Evolutionary conservation across 2,113 vertebrate genomes (phyloP), one percentile per base, ranked within the genome.

Genomic region (Okapia johnstoni): DNA sequence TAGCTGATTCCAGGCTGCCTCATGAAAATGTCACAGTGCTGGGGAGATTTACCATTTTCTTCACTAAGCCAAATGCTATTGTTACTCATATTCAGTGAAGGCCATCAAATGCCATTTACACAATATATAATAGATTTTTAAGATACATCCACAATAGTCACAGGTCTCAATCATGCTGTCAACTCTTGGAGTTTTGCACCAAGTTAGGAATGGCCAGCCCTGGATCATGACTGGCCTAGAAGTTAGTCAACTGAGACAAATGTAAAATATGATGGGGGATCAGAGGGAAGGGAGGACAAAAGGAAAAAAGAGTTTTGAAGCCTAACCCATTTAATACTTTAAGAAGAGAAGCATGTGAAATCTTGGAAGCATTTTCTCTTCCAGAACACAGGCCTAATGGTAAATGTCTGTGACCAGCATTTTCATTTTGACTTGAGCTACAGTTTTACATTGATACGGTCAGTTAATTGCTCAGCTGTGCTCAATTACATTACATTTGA

Each of bases 381-480:
- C 36, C 40, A 88, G 92, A 85, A n/a, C 33, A n/a, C 12, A 84
- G 86, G 57, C 14, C 57, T 89, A 46, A 63, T 28, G 33, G 95
- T 88, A 86, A 96, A 87, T 63, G 23, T 6, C 93, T 36, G 8
- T 19, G 52, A 50, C 50, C 21, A 55, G 43, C 33, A 28, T 80
- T 96, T 96, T 92, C 88, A 54, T 61, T 92, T 91, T 89, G 33
- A 91, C 26, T 73, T 55, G 6, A 96, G 26, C 9, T 89, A 55
- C 11, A 58, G 43, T 96, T 93, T 97, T 83, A 94, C 17, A 73
- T 70, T 86, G 91, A 14, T 79, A 46, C 5, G 40, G 79, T 26
- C 66, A 61, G 46, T 70, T 98, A 90, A 92, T 80, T 97, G 63
- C 60, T 93, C 92, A 96, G 58, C 50, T 83, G 5, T 88, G 55